Evolutionary conservation across 2,113 vertebrate species (phyloP), one percentile per base, ranked within the genome.

Genomic region (Paradoxurus hermaphroditus): DNA sequence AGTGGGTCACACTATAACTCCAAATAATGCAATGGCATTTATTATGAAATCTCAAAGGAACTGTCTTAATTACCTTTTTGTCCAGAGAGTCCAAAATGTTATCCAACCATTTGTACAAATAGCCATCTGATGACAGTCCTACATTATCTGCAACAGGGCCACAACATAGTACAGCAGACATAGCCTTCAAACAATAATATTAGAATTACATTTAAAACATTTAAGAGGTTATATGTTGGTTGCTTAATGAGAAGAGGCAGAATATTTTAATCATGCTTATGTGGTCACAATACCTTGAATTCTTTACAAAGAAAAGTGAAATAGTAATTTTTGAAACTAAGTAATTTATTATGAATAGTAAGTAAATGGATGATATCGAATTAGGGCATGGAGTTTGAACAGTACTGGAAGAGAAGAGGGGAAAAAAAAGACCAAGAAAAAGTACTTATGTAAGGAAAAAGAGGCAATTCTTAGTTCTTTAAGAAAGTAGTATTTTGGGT

Each of bases 41-140:
- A 84, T 46, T 39, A 70, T 8, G 9, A 68, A 86, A 49, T 65
- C n/a, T 67, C 77, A 87, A 70, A 41, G 84, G 53, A 68, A 63
- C 1, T 36, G 5, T 59, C 62, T 12, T 62, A 84, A 95, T 99
- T 98, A 99, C 99, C 99, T 99, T 99, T 98, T 99, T 99, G 99
- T 99, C 99, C 98, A 99, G 99, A 89, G 99, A 99, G 98, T 99
- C 99, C 99, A 99, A 98, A 98, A 99, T 99, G 98, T 99, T 99
- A 99, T 99, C 99, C 95, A 99, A 98, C 99, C 99, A 99, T 98
- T 99, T 99, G 99, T 99, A 99, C 91, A 99, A 99, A 99, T 99
- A 99, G 93, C 99, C 99, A 98, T 99, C 99, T 83, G 99, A 99
- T 68, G 99, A 99, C 36, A 99, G 99, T 67, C 99, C 99, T 0